Evolutionary conservation across 2,888 invertebrate species (phyloP).

Genomic region (Amiota minor): DNA sequence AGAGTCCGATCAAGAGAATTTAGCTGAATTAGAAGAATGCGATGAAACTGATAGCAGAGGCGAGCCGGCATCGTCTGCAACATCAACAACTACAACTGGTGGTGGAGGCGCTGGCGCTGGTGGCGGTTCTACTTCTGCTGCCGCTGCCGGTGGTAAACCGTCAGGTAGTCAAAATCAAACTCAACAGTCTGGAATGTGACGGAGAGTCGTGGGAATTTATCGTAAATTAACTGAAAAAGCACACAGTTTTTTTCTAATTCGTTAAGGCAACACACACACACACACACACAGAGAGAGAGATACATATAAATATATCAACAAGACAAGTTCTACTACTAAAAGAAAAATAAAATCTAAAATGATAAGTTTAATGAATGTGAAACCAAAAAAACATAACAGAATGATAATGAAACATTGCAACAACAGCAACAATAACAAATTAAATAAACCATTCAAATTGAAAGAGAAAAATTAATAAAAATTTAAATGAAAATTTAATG

Average conservation of each 20-base stretch:
- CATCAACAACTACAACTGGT: conserved; percentile 43
- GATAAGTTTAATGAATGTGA: conserved; percentile 34
- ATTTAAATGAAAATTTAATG: not conserved
- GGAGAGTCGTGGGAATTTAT: conserved; percentile 92
- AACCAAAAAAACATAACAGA: conserved; percentile 43
- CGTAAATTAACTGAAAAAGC: conserved; percentile 92
- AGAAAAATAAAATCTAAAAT: conserved; percentile 42
- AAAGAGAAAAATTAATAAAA: not conserved
- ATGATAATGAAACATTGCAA: not conserved
- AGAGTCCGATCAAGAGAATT: conserved; percentile 76
- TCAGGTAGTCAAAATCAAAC: conserved; percentile 75
- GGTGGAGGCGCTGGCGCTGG: not conserved
- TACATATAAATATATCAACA: conserved; percentile 33
- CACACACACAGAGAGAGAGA: too few species aligned
- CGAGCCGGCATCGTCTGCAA: conserved; percentile 57
- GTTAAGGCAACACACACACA: conserved; percentile 74
- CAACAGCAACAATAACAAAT: conserved; percentile 36
- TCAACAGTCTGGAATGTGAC: conserved; percentile 87
- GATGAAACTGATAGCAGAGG: conserved; percentile 71
- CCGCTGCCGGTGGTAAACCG: conserved; percentile 64
- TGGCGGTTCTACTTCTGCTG: conserved; percentile 38
- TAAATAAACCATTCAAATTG: conserved; percentile 41
- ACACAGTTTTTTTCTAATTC: conserved; percentile 91
- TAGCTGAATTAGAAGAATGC: conserved; percentile 80
- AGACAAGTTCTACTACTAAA: conserved; percentile 37